A percentile compares a stretch with the other conserved stretches of the same genome.
Evolutionary conservation across 2,797 vertebrate genomes (phyloP).

Genomic region (Artibeus jamaicensis): DNA sequence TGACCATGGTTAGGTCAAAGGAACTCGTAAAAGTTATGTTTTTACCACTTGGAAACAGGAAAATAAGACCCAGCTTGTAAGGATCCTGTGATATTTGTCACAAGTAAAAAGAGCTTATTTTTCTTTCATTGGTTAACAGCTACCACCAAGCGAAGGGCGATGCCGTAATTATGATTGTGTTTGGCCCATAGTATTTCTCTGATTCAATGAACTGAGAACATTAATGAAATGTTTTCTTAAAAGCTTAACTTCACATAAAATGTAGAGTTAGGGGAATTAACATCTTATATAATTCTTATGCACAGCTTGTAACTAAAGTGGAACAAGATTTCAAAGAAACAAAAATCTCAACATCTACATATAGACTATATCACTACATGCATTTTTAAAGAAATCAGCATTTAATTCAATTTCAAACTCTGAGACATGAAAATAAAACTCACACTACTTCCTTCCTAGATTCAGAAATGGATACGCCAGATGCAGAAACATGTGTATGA

Average conservation of each 20-base stretch:
- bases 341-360: neutral
- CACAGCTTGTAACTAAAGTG: neutral
- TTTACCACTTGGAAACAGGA: slow-evolving; percentile 8
- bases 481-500: neutral
- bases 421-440: slow-evolving; percentile 18
- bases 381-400: neutral
- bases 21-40: neutral
- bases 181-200: neutral
- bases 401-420: neutral
- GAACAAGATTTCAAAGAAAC: neutral
- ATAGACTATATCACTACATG: neutral
- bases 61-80: neutral
- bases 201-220: neutral
- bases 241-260: slow-evolving; percentile 35
- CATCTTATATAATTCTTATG: neutral
- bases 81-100: neutral
- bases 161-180: neutral
- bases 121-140: neutral
- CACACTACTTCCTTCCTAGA: neutral
- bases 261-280: neutral
- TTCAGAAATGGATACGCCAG: neutral
- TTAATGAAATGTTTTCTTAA: slow-evolving; percentile 37
- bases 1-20: neutral
- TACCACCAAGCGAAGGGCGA: neutral
- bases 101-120: neutral